Conservation (phyloP, 2,797 vertebrate species). For the Telmatherina bonti region DNA sequence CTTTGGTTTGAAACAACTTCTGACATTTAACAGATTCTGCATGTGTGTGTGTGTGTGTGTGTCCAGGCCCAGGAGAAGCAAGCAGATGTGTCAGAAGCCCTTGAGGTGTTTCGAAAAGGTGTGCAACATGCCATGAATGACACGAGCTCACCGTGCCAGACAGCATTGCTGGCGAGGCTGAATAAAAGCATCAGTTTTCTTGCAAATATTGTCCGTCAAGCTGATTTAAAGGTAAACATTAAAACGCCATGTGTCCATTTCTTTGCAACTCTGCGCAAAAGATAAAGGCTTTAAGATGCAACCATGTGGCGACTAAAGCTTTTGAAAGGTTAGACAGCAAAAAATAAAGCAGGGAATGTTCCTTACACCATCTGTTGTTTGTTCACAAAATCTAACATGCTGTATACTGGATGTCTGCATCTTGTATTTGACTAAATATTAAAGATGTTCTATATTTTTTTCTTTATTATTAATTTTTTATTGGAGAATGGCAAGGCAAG, state of each 20-base stretch:
- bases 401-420: too few species aligned
- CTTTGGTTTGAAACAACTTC: neutral
- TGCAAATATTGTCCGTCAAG: conserved; percentile 25
- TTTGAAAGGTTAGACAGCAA: neutral
- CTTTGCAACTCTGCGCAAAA: neutral
- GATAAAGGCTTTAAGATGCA: neutral
- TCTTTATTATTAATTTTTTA: too few species aligned
- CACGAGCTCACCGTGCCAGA: conserved; percentile 37
- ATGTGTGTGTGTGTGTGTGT: conserved; percentile 23
- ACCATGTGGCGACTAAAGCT: neutral
- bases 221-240: conserved; percentile 51
- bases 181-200: conserved; percentile 34
- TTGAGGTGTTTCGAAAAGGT: conserved; percentile 38
- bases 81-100: conserved; percentile 48
- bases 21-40: conserved; percentile 7
- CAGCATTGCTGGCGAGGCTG: conserved; percentile 37
- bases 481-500: too few species aligned
- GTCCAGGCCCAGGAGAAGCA: conserved; percentile 69
- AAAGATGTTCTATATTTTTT: too few species aligned
- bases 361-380: neutral
- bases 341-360: neutral
- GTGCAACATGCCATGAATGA: conserved; percentile 3
- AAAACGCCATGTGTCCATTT: neutral
- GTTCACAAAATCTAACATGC: neutral
- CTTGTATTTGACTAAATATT: too few species aligned